Evolutionary conservation across 2,888 invertebrate genomes (phyloP), one percentile per base, ranked within the genome.

Genomic region (Neoaliturus tenellus): DNA sequence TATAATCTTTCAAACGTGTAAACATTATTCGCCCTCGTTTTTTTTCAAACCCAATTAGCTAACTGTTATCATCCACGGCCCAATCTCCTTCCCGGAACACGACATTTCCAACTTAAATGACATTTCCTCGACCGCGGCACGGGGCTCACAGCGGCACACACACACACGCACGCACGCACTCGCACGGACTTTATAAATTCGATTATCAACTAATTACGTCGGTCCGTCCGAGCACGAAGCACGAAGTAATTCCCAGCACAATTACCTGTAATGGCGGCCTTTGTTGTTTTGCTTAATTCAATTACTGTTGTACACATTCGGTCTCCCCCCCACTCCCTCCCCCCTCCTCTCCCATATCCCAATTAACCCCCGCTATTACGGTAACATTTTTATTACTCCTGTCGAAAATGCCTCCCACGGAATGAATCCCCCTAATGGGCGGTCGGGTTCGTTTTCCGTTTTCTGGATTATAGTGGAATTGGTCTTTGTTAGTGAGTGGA

Each of bases 261-360:
- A 84, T 84, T 84, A 84, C 81, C 44, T 44, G 80, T 84, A 84
- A 84, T 84, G 75, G 85, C 85, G 85, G 80, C 82, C 71, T 82
- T 84, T 81, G 73, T 84, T 82, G 78, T 41, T 78, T 84, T 84
- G 78, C 84, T 84, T 84, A 84, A 85, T 84, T 84, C 81, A 85
- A 84, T 82, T 83, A 82, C 80, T 28, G 78, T n/a, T 55, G 78
- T 78, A 78, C 78, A 51, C 78, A 78, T 51, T 48, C 55, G 78
- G 20, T 55, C 78, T 78, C 33, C 78, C 51, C 28, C 78, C 33
- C 25, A 20, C 73, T 25, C n/a, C 14, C 41, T n/a, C n/a, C n/a
- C n/a, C n/a, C n/a, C n/a, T n/a, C n/a, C n/a, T 5, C 14, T 23
- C 39, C 44, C 31, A 41, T 5, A 41, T 51, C 55, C 51, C 48